These are phyloP conservation scores for Andrena hattorfiana DNA, from an alignment of 2,888 invertebrate species.

Conservation along the genomic window DNA sequence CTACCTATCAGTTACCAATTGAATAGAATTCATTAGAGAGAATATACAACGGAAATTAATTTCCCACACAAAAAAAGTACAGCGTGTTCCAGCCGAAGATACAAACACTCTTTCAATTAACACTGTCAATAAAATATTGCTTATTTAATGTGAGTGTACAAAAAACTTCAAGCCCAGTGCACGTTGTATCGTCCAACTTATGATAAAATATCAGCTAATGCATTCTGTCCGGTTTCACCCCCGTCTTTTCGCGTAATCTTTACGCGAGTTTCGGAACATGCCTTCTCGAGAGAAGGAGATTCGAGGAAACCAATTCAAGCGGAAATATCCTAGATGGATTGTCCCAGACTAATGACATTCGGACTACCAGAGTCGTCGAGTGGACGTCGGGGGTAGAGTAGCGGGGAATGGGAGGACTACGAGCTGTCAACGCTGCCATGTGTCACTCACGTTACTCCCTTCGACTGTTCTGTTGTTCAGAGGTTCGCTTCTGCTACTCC, in stretches of 20 bases:
- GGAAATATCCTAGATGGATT: conserved; percentile 72
- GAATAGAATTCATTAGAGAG: no score
- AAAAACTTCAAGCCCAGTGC: no score
- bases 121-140: no score
- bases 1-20: no score
- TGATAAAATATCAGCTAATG: neutral
- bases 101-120: no score
- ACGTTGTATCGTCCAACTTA: neutral
- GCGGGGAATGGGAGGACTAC: conserved; percentile 60
- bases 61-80: no score
- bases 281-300: conserved; percentile 30
- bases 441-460: conserved; percentile 75
- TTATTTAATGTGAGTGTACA: no score
- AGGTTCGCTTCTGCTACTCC: conserved; percentile 71
- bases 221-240: neutral
- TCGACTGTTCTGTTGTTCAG: conserved; percentile 71
- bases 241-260: neutral
- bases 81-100: no score
- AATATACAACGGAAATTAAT: no score
- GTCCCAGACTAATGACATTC: conserved; percentile 76
- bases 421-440: conserved; percentile 76
- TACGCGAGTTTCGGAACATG: neutral
- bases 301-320: conserved; percentile 58
- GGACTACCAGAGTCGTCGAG: conserved; percentile 51
- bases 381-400: conserved; percentile 10